Conservation (phyloP, 2,113 vertebrate species). For the Thunnus maccoyii region DNA sequence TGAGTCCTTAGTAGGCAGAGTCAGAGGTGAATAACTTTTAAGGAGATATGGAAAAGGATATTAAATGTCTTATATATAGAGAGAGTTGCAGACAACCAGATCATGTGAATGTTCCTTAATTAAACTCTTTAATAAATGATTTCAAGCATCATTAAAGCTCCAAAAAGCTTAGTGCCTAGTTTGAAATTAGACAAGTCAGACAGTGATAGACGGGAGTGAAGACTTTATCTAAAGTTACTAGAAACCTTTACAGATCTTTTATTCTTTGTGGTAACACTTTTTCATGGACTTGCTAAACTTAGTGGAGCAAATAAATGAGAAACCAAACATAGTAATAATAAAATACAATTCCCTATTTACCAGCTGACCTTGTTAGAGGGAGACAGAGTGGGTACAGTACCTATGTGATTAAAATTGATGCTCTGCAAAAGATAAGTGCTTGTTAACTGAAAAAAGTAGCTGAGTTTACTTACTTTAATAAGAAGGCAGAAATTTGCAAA, state of each 20-base stretch:
- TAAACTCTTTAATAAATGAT: background rate
- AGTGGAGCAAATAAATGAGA: conserved; percentile 11
- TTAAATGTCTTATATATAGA: no score
- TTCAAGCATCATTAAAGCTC: background rate
- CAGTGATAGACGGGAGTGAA: no score
- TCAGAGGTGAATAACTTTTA: no score
- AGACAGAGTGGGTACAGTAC: background rate
- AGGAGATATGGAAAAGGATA: no score
- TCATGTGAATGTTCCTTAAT: background rate
- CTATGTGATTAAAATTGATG: conserved; percentile 21
- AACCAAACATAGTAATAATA: background rate
- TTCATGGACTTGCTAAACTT: background rate
- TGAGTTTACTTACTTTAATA: background rate
- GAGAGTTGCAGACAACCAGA: no score
- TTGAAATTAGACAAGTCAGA: no score
- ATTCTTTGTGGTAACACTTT: background rate
- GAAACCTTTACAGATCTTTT: background rate
- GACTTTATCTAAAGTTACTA: background rate
- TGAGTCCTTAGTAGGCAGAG: no score
- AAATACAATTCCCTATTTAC: conserved; percentile 10
- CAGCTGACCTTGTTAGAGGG: conserved; percentile 32
- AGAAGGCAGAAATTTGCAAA: background rate
- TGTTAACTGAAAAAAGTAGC: background rate
- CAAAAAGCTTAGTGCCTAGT: background rate
- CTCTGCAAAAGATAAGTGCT: background rate